A percentile compares a stretch with the other conserved stretches of the same genome.
Evolutionary conservation across 2,797 vertebrate genomes (phyloP).

Genomic region (Crenichthys baileyi): DNA sequence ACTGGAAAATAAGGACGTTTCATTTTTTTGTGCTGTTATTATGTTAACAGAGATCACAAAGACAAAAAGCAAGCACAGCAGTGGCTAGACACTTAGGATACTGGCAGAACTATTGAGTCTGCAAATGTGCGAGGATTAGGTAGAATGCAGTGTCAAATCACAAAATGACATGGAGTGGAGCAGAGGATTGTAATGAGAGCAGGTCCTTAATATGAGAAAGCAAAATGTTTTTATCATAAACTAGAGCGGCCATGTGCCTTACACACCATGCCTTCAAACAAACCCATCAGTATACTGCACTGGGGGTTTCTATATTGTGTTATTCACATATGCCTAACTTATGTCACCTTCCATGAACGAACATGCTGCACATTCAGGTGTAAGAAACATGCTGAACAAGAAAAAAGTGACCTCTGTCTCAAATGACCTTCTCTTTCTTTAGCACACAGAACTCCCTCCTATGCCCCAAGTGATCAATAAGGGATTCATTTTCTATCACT

Average conservation of each 20-base stretch:
- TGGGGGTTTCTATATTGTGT: neutral
- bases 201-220: neutral
- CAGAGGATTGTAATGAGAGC: slow-evolving; percentile 5
- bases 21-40: slow-evolving; percentile 23
- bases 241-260: neutral
- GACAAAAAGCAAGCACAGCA: slow-evolving; percentile 7
- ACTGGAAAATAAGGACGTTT: slow-evolving; percentile 13
- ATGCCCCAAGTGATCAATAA: slow-evolving; percentile 18
- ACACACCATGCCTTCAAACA: neutral
- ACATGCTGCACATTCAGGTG: slow-evolving; percentile 41
- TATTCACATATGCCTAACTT: slow-evolving; percentile 4
- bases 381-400: slow-evolving; percentile 56
- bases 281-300: slow-evolving; percentile 11
- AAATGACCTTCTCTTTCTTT: slow-evolving; percentile 15
- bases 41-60: slow-evolving; percentile 21
- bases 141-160: slow-evolving; percentile 9
- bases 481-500: slow-evolving; percentile 21
- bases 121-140: slow-evolving; percentile 23
- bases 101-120: slow-evolving; percentile 42
- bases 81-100: slow-evolving; percentile 6
- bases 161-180: slow-evolving; percentile 13
- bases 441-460: slow-evolving; percentile 7
- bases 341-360: slow-evolving; percentile 44
- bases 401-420: slow-evolving; percentile 64
- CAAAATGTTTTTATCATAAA: slow-evolving; percentile 1